Evolutionary conservation across 2,888 invertebrate genomes (phyloP).

Genomic region (Oligia latruncula): DNA sequence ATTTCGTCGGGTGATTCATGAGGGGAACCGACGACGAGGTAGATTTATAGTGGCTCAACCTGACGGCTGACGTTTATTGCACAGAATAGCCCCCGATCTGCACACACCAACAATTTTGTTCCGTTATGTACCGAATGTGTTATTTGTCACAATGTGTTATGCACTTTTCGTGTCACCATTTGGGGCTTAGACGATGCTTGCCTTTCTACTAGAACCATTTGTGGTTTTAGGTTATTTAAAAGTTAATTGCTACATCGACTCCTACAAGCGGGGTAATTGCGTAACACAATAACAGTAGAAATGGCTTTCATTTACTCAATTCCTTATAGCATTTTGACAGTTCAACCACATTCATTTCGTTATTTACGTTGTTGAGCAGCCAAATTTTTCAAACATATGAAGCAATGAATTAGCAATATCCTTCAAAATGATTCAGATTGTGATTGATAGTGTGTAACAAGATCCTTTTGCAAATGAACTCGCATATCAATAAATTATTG

Average conservation of each 20-base stretch:
- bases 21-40: conserved; percentile 74
- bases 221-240: neutral
- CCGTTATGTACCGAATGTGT: conserved; percentile 67
- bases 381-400: neutral
- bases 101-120: conserved; percentile 71
- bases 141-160: conserved; percentile 70
- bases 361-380: neutral
- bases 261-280: neutral
- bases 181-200: conserved; percentile 9
- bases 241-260: too few species aligned
- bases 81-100: conserved; percentile 75
- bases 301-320: neutral
- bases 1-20: conserved; percentile 82
- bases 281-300: neutral
- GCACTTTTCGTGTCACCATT: conserved; percentile 55
- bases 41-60: conserved; percentile 83
- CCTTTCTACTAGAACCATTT: neutral
- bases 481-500: conserved; percentile 37
- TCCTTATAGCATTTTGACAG: neutral
- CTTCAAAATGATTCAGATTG: neutral
- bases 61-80: conserved; percentile 85
- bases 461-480: conserved; percentile 14
- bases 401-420: neutral
- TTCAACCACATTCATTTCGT: neutral
- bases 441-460: neutral